Base-by-base conservation (phyloP, 2,113 vertebrate species). In the Ursus arctos region DNA sequence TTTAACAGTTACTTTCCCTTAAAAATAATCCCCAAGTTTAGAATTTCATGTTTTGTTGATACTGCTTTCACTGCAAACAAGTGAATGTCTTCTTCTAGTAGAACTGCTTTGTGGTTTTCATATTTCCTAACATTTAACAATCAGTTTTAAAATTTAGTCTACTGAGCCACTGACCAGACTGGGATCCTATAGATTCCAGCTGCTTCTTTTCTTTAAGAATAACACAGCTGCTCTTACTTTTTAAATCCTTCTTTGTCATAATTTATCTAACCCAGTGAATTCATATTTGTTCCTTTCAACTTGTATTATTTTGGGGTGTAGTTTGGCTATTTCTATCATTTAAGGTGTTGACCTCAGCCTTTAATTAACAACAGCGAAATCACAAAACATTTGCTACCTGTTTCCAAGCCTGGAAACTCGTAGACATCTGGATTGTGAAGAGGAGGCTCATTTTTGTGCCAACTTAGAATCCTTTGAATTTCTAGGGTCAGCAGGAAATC, bases 401-500 rank as follows among this genome's bases (percentile, higher is more conserved):
- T 86, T 94, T 95, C 88, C 91, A 97, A 86, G 67, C 51, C 94
- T 96, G 59, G 76, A 94, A 96, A 95, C 71, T 91, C 92, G 86
- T 82, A 76, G 85, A 92, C 92, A 95, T 97, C 79, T 98, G 85
- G 80, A 79, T 63, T 95, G 40, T 86, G 77, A 93, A 76, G 51
- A 86, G 67, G 59, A 97, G 92, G 77, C 59, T 95, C 77, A 72
- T 21, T 86, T 93, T 18, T 93, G 72, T 88, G 90, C 88, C 91
- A 93, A 69, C 47, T 95, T 94, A 65, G 87, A 97, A 97, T 93
- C 91, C 94, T 97, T 96, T 97, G 84, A 93, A 95, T 95, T 95
- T 96, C 74, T 57, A 81, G 82, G 90, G 94, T 98, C 94, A 95
- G 94, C 96, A 98, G 96, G 98, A 98, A 98, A 96, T 97, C 91